Conservation (phyloP, 2,113 vertebrate genomes). For the Probosciger aterrimus region DNA sequence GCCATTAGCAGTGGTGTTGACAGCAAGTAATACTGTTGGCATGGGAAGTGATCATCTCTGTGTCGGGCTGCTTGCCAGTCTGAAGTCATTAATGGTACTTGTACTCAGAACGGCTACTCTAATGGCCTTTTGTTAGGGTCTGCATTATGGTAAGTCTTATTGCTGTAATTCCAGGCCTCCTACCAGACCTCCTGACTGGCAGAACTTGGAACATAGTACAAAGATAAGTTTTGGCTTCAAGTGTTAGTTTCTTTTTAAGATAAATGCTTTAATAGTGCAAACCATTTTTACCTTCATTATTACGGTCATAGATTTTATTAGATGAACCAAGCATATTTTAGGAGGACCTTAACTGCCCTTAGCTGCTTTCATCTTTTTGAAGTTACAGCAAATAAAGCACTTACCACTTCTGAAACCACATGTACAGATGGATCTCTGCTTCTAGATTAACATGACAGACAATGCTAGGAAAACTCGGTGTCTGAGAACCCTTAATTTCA, state of each 20-base stretch:
- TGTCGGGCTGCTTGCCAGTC: neutral
- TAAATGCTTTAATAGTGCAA: conserved; percentile 16
- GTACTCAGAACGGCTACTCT: neutral
- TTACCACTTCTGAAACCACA: neutral
- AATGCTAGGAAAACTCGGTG: neutral
- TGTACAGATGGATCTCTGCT: neutral
- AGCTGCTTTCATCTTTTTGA: neutral
- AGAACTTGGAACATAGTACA: neutral
- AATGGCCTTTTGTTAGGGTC: neutral
- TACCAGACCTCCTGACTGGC: neutral
- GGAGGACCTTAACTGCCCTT: neutral
- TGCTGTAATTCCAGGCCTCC: neutral
- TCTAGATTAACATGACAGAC: neutral
- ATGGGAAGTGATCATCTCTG: neutral
- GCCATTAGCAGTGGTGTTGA: neutral
- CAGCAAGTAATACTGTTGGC: neutral
- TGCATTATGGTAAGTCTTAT: neutral
- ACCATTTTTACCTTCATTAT: neutral
- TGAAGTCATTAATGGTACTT: neutral
- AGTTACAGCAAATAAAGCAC: neutral
- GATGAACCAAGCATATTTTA: neutral
- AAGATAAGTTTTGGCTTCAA: neutral
- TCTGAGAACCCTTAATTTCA: neutral
- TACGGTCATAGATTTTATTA: neutral
- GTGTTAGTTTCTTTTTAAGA: neutral